These are phyloP conservation scores for Meandrusa payeni DNA, from an alignment of 2,888 invertebrate species.

Conservation along the genomic window DNA sequence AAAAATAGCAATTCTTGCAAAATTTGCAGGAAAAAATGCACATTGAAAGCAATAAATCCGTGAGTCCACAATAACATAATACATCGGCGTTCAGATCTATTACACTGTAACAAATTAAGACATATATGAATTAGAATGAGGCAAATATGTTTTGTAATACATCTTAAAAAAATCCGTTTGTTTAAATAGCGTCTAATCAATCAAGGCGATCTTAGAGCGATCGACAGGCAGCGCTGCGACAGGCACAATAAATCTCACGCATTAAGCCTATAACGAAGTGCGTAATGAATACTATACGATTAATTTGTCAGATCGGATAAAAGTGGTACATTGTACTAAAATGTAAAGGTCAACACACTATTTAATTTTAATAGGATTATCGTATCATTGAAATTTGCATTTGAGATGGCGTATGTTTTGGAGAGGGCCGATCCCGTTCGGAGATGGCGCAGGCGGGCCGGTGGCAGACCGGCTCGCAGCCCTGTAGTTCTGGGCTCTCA, in stretches of 20 bases:
- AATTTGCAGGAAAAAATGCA: too few relatives aligned
- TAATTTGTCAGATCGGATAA: conserved; percentile 25
- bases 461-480: too few relatives aligned
- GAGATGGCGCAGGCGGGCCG: too few relatives aligned
- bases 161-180: conserved; percentile 19
- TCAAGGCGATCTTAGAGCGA: conserved; percentile 14
- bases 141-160: conserved; percentile 10
- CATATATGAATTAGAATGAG: conserved; percentile 7
- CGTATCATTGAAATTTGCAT: too few relatives aligned
- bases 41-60: too few relatives aligned
- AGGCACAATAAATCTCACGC: conserved; percentile 23
- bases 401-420: too few relatives aligned
- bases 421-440: too few relatives aligned
- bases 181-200: conserved; percentile 17
- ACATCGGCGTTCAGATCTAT: conserved; percentile 21
- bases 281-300: conserved; percentile 23
- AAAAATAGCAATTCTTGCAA: too few relatives aligned
- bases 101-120: conserved; percentile 14
- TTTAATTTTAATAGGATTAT: background rate
- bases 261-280: conserved; percentile 21
- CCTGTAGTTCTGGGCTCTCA: too few relatives aligned
- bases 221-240: conserved; percentile 31
- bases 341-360: background rate
- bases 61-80: too few relatives aligned
- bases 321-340: background rate